Evolutionary conservation across 2,797 vertebrate genomes (phyloP), one percentile per base, ranked within the genome.

Genomic region (Catamblyrhynchus diadema): DNA sequence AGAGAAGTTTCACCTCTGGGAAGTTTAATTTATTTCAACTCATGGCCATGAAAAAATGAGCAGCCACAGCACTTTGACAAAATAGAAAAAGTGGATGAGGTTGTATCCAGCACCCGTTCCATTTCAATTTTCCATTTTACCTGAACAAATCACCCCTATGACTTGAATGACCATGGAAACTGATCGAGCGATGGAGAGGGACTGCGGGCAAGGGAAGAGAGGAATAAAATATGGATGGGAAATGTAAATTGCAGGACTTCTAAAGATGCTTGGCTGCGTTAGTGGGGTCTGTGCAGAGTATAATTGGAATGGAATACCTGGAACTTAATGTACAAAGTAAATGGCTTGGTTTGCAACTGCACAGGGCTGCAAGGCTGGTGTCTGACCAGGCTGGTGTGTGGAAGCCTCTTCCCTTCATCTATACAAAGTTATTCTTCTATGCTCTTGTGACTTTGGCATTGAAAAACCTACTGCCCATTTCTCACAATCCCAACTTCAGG

Each of bases 11-110:
- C 19, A 91, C 98, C 94, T 65, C 95, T 97, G 96, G 96, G 96
- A 98, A 97, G 97, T 98, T 97, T 98, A 98, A 98, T 98, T 98
- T 97, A 98, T 98, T 98, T 98, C 95, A 96, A 94, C 96, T 97
- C 96, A 90, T 97, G 96, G 85, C 94, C 95, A 94, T 96, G 97
- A 95, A 97, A 96, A 97, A 97, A 97, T 95, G 95, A 97, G 95
- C 96, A 98, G 90, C 87, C 79, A 32, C 74, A 56, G 88, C 84
- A 96, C 87, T 97, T 87, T 93, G 95, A 97, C 96, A 96, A 97
- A 97, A 96, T 84, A 97, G 94, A 92, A 96, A 93, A 93, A 93
- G 95, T 18, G 54, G 95, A 96, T 28, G 37, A 92, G 84, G 92
- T 89, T 97, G 94, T 96, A 97, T 95, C 93, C 90, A 97, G 93